Base-by-base conservation (phyloP, 2,888 invertebrate species). In the Boloria euphrosyne region DNA sequence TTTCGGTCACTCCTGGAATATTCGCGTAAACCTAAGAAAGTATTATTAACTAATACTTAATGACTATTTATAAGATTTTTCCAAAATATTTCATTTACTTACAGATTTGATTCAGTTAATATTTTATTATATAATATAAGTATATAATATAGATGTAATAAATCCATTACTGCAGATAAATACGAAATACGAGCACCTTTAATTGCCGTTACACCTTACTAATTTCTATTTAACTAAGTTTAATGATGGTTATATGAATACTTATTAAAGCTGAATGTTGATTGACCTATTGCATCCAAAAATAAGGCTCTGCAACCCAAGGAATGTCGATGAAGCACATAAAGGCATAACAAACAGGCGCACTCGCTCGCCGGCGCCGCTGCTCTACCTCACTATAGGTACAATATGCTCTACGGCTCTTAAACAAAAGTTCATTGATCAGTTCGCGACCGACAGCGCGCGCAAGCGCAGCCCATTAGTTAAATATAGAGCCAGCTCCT, bases 361-460 rank as follows among this genome's bases (percentile, higher is more conserved):
- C 80, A 81, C 78, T 76, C 78, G 77, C 74, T 79, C 75, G 74
- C 70, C 77, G 77, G 81, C 82, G 84, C 84, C 80, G 73, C 57
- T 47, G 66, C 65, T 62, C 64, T 47, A 43, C 57, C 66, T 82
- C 75, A 72, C 76, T 77, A 80, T 78, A 81, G 84, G 31, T 38
- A 38, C 31, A 38, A 38, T 10, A 38, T 38, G 81, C 82, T 84
- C 84, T 80, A 73, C 53, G 47, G 64, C 65, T 60, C 59, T 47
- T 53, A 82, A 75, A 72, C 75, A 77, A 80, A 78, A 81, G 84
- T 86, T 85, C 85, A 85, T 78, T 83, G 83, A 71, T 76, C 83
- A 87, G 87, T 87, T 79, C 80, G 83, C 84, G 81, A 79, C 73
- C 77, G 78, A 73, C 81, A 74, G 83, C 84, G 85, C 78, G 77